A percentile compares a stretch with the other conserved stretches of the same genome.
These are phyloP conservation scores for Gouania willdenowi DNA, from an alignment of 2,797 vertebrate species.

Conservation along the genomic window DNA sequence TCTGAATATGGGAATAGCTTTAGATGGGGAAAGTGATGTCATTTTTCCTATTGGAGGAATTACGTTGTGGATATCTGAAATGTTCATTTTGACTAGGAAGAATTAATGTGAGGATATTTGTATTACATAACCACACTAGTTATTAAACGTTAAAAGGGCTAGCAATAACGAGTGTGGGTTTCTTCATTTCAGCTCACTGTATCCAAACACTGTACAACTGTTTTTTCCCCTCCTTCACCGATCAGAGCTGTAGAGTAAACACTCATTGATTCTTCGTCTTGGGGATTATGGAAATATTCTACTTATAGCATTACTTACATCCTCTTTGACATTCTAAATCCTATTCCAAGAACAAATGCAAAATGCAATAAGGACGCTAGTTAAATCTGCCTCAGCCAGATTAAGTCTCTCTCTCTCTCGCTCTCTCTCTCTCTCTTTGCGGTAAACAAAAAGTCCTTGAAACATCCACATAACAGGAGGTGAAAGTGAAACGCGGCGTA, in stretches of 20 bases:
- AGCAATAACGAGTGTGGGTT: too few relatives aligned
- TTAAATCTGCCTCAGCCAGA: slow-evolving; percentile 64
- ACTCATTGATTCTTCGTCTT: slow-evolving; percentile 62
- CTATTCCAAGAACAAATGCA: slow-evolving; percentile 75
- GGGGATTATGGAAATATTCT: slow-evolving; percentile 70
- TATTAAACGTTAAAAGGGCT: too few relatives aligned
- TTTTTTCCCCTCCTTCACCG: too few relatives aligned
- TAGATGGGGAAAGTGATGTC: too few relatives aligned
- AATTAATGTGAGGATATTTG: too few relatives aligned
- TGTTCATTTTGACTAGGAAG: too few relatives aligned
- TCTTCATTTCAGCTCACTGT: too few relatives aligned
- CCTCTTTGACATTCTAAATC: slow-evolving; percentile 77
- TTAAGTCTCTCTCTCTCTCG: slow-evolving; percentile 44
- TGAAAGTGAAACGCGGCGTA: slow-evolving; percentile 6
- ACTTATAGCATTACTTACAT: slow-evolving; percentile 67
- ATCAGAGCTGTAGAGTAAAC: slow-evolving; percentile 47
- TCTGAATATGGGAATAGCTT: too few relatives aligned
- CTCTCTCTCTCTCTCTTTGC: slow-evolving; percentile 24
- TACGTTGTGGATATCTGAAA: too few relatives aligned
- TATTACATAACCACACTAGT: too few relatives aligned
- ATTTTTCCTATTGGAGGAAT: too few relatives aligned
- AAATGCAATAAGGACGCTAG: slow-evolving; percentile 53
- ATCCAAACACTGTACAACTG: too few relatives aligned
- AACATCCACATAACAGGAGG: slow-evolving; percentile 25
- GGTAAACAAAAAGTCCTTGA: slow-evolving; percentile 67